Evolutionary conservation across 2,113 vertebrate genomes (phyloP).

Genomic region (Martes martes): DNA sequence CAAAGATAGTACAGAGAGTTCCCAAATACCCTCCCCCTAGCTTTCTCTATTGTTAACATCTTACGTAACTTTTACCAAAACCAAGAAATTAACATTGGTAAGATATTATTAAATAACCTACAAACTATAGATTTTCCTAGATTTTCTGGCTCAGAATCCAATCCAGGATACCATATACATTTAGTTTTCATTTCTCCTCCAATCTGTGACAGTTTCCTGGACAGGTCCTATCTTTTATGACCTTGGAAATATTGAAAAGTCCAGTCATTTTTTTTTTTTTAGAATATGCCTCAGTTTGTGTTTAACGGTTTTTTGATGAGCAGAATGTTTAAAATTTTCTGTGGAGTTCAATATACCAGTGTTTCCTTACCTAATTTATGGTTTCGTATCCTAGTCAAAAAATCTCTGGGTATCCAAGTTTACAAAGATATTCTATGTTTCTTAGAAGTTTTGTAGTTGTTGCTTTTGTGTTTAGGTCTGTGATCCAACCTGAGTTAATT

Average conservation of each 20-base stretch:
- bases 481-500: background rate
- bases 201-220: background rate
- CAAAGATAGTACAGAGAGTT: slow-evolving; percentile 12
- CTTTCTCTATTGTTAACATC: background rate
- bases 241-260: background rate
- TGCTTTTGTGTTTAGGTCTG: background rate
- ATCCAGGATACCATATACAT: background rate
- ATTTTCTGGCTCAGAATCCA: background rate
- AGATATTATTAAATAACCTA: background rate
- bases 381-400: background rate
- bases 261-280: background rate
- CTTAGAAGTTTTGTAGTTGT: background rate
- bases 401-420: background rate
- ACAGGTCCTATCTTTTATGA: background rate
- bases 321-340: background rate
- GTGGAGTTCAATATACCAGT: background rate
- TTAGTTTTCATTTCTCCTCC: background rate
- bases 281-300: background rate
- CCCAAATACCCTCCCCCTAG: background rate
- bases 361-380: background rate
- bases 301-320: background rate
- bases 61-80: slow-evolving; percentile 13
- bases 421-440: background rate
- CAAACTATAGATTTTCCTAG: background rate
- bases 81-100: background rate